Conservation (phyloP, 2,797 vertebrate genomes). For the Morelia viridis region DNA sequence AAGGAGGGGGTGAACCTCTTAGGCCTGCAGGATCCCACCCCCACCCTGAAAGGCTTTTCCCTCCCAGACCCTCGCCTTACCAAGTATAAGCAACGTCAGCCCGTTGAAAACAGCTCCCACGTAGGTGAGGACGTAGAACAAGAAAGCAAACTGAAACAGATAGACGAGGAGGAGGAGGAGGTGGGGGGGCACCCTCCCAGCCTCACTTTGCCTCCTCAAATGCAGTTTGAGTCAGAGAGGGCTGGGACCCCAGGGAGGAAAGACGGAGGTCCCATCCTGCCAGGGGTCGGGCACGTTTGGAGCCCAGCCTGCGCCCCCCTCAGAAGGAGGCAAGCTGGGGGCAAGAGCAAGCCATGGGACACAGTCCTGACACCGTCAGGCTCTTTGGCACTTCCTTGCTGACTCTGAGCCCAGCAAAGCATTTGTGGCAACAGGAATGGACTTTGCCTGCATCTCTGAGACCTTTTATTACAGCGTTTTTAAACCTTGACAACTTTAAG, state of each 20-base stretch:
- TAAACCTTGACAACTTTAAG: background rate
- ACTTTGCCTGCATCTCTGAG: background rate
- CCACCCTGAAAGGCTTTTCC: background rate
- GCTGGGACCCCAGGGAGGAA: background rate
- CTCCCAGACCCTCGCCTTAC: constrained; percentile 66
- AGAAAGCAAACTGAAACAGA: constrained; percentile 78
- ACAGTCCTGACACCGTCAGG: background rate
- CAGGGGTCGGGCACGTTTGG: background rate
- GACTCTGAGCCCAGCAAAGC: background rate
- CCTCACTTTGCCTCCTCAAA: too few species aligned
- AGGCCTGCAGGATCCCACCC: background rate
- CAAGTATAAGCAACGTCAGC: constrained; percentile 87
- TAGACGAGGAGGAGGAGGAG: background rate
- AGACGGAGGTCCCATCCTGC: background rate
- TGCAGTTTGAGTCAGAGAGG: background rate
- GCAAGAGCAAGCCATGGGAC: background rate
- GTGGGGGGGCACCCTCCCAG: rapidly evolving
- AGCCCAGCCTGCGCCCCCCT: background rate
- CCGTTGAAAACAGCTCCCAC: constrained; percentile 88
- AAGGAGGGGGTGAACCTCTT: background rate
- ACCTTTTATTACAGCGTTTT: background rate
- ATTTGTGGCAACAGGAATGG: background rate
- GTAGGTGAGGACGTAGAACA: constrained; percentile 90
- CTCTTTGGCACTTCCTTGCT: background rate
- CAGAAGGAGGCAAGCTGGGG: background rate